Evolutionary conservation across 2,888 invertebrate genomes (phyloP), one percentile per base, ranked within the genome.

Genomic region (Sminthurides aquaticus): DNA sequence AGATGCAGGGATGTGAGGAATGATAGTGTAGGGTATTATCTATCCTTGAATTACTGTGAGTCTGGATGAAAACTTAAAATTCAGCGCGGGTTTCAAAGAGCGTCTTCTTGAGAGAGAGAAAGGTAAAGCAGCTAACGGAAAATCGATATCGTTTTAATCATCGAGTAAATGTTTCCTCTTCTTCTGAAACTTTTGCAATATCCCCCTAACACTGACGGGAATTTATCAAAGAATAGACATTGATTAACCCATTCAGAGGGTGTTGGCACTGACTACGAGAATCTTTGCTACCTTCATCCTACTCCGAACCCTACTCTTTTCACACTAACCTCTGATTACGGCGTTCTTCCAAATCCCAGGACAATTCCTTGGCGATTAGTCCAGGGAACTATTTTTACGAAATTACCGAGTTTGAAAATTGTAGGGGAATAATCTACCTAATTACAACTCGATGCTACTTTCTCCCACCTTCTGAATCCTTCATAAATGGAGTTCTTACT

Each of bases 161-260:
- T 22, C 52, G 15, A 34, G 15, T 34, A 34, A 34, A 34, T 34
- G 43, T 34, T 34, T 52, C 52, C 52, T 52, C 22, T 8, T 8
- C 20, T 52, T 20, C 8, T 20, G 20, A 52, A 52, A 52, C 52
- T 52, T 52, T 52, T 52, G 52, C 52, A 52, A 52, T 52, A 34
- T 34, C 43, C 43, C n/a, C n/a, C 15, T 5, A 52, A 52, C 52
- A 52, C 52, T 5, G 52, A 20, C 52, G 20, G 5, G 20, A 20
- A 52, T 52, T 52, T 52, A 52, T 52, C 52, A 52, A 15, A 52
- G 15, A 52, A 52, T 52, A 52, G 52, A 52, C 52, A 52, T 52
- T 52, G 52, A 52, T 52, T 52, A 52, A 5, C 52, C 22, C 52
- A 52, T 52, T 52, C 15, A 52, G 5, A 20, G 18, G 8, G 18